Base-by-base conservation (phyloP, 2,113 vertebrate genomes). In the Grallaria varia region DNA sequence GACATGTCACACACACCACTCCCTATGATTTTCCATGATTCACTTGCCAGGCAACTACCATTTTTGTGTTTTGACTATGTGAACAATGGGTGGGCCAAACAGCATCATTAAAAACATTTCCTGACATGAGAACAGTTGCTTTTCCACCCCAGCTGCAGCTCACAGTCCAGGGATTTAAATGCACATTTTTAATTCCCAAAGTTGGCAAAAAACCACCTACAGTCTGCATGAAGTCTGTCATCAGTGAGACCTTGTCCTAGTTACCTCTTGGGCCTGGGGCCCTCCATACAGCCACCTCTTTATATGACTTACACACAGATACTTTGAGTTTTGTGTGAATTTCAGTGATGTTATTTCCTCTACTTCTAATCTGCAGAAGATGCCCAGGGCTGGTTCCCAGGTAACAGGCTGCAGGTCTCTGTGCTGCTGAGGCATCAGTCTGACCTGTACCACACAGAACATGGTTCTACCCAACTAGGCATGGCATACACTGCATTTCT, bases 241-340 rank as follows among this genome's bases (percentile, higher is more conserved):
- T 30, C 39, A 83, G 5, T 56, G 10, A 47, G 4, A 24, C 6
- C 18, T 62, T 58, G 28, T n/a, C 28, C 15, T 0, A 0, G 18
- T 19, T 8, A 44, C 6, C 5, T 56, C 27, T 11, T n/a, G 27
- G 7, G 21, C 0, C 0, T 0, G 1, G 13, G 9, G 12, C 5
- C 9, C 15, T 44, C 49, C 30, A 10, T 6, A 60, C 56, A 22
- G 7, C 8, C 37, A n/a, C 3, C 5, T 12, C 45, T 52, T 22
- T 30, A 0, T 13, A 55, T 30, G 8, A 7, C 6, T 68, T 64
- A 4, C 27, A 25, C 19, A 31, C 8, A 33, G 11, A 39, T 76
- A 58, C 4, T 44, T 27, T 0, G 33, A 10, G 14, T 20, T 80
- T 53, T 58, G 11, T 33, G 39, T 30, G 14, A 40, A 53, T 42